Conservation (phyloP, 2,113 vertebrate genomes). For the Nansenia antarctica region DNA sequence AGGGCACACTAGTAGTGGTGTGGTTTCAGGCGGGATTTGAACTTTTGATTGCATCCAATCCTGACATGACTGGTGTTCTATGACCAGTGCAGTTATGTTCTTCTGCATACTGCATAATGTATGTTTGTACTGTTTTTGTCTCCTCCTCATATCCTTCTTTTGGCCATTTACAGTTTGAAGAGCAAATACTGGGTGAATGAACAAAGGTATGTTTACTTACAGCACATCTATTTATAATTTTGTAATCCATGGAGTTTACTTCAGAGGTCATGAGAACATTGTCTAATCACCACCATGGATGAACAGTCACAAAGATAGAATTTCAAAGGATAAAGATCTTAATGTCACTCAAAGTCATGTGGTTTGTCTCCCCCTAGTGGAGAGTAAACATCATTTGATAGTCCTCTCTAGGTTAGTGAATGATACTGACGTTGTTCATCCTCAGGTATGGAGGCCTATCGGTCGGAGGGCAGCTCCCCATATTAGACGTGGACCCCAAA, state of each 20-base stretch:
- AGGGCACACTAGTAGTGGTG: no score
- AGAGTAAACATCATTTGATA: background rate
- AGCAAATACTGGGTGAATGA: constrained; percentile 99
- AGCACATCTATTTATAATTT: no score
- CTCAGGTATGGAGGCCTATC: constrained; percentile 94
- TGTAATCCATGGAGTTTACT: background rate
- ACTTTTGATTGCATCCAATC: no score
- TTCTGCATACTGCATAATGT: background rate
- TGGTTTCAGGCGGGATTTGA: no score
- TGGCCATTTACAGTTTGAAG: constrained; percentile 86
- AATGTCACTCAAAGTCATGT: background rate
- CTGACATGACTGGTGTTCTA: no score
- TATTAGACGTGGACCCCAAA: constrained; percentile 78
- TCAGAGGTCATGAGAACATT: no score
- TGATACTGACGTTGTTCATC: constrained; percentile 14
- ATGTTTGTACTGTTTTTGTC: no score
- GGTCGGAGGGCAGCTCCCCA: constrained; percentile 87
- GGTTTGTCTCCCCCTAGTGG: constrained; percentile 10
- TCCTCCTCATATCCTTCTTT: background rate
- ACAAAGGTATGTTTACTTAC: constrained; percentile 88
- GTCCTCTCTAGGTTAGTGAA: background rate
- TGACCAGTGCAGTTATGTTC: no score
- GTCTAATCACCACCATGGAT: no score
- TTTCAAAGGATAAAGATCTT: background rate
- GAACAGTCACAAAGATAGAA: no score